Conservation (phyloP, 2,113 vertebrate species). For the Crypturellus undulatus region DNA sequence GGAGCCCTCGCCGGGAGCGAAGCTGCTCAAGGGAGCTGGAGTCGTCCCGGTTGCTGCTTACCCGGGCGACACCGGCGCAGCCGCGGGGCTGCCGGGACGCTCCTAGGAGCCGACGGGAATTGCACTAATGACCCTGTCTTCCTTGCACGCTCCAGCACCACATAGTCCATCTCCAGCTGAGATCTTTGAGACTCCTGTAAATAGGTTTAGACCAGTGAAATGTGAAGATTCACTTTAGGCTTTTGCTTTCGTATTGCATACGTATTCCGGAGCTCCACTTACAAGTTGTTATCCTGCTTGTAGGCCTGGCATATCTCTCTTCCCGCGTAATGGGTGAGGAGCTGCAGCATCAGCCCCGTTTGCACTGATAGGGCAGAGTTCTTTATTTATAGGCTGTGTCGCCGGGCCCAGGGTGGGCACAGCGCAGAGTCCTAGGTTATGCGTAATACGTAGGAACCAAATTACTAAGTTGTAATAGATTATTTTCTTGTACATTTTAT, state of each 20-base stretch:
- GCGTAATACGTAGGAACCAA: neutral
- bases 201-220: conserved; percentile 32
- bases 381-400: conserved; percentile 46
- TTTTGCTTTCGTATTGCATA: neutral
- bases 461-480: conserved; percentile 57
- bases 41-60: conserved; percentile 21
- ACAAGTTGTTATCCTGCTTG: conserved; percentile 2
- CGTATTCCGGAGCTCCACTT: neutral
- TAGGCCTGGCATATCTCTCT: neutral
- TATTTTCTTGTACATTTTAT: conserved; percentile 58
- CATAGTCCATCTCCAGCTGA: neutral
- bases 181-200: neutral
- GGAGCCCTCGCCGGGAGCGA: neutral
- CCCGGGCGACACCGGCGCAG: neutral
- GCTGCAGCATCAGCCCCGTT: conserved; percentile 3
- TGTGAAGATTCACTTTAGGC: conserved; percentile 56
- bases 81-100: neutral
- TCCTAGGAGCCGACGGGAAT: neutral
- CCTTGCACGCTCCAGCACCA: neutral
- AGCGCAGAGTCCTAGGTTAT: neutral
- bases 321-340: neutral
- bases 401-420: too few relatives aligned
- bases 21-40: neutral
- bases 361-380: conserved; percentile 38
- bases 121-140: neutral